Evolutionary conservation across 2,113 vertebrate genomes (phyloP), one percentile per base, ranked within the genome.

Genomic region (Onychostruthus taczanowskii): DNA sequence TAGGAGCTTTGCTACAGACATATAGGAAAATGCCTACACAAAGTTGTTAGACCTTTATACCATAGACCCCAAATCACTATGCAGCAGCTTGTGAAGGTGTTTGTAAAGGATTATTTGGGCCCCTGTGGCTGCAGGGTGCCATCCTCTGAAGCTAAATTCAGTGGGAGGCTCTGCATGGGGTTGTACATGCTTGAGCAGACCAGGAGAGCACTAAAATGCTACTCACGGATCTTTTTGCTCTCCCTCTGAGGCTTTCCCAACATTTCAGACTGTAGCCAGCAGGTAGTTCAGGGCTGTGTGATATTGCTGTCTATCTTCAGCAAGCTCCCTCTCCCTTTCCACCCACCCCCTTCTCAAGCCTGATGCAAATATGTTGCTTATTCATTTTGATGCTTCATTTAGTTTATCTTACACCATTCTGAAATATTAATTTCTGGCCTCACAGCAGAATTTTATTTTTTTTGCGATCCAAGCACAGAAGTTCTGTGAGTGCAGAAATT

Each of bases 1-100:
- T 4, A 19, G 37, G 13, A 58, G 12, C 14, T 68, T 82, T 2
- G 2, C 70, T 50, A 22, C 1, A 1, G 37, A 33, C 8, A 0
- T 37, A 49, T 41, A 72, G 53, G 64, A 84, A 83, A 67, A 81
- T 1, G 2, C 41, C 1, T 68, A 21, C 4, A 47, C 13, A 41
- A 44, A 61, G 26, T 52, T n/a, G 9, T 55, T 59, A 64, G 35
- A 41, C 27, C 31, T 7, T 53, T 37, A 31, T 37, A 18, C 39
- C 23, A 28, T 3, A 31, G n/a, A 58, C 27, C 50, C 22, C 12
- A 66, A 90, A 75, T 66, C 1, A 4, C n/a, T 5, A 2, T 11
- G 18, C 50, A 92, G 26, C 21, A 1, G 0, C 16, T 35, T 44
- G 35, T 53, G 30, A 31, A 76, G 33, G 37, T 41, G 37, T 41